Evolutionary conservation across 64 coral and sea anemone species (phyloP).

Genomic region (Pocillopora verrucosa): DNA sequence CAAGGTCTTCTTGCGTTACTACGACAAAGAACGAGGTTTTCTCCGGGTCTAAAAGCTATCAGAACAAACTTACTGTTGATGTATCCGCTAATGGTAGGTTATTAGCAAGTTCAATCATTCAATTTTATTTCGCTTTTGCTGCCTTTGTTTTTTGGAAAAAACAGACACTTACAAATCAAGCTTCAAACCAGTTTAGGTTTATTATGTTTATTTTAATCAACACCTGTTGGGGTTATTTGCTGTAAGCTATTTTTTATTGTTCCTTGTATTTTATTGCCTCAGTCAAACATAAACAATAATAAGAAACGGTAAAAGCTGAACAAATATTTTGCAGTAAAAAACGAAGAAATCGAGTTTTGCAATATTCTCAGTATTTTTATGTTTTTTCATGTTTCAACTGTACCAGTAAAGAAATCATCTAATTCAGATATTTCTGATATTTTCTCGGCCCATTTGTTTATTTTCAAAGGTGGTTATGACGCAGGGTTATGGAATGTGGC

Average conservation of each 20-base stretch:
- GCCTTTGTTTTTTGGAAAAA: neutral
- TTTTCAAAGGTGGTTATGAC: conserved; percentile 47
- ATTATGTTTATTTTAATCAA: too few species aligned
- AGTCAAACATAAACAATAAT: too few species aligned
- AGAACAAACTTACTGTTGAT: conserved; percentile 25
- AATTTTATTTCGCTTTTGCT: too few species aligned
- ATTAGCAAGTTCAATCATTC: neutral
- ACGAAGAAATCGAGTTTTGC: too few species aligned
- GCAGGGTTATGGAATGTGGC: conserved; percentile 39
- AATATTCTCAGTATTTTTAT: too few species aligned
- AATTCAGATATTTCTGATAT: neutral
- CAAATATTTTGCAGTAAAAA: too few species aligned
- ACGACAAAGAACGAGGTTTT: neutral
- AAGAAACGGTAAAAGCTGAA: too few species aligned
- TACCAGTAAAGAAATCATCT: neutral
- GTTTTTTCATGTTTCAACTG: neutral
- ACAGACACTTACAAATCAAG: too few species aligned
- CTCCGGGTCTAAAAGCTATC: neutral
- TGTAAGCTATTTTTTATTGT: too few species aligned
- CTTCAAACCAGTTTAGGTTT: too few species aligned
- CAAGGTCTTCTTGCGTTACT: neutral
- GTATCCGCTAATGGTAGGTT: neutral
- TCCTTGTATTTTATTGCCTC: too few species aligned
- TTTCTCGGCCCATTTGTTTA: neutral
- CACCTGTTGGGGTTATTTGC: too few species aligned